A percentile compares a stretch with the other conserved stretches of the same genome.
These are phyloP conservation scores for Eubasilissa splendida DNA, from an alignment of 2,888 invertebrate genomes.

Conservation along the genomic window DNA sequence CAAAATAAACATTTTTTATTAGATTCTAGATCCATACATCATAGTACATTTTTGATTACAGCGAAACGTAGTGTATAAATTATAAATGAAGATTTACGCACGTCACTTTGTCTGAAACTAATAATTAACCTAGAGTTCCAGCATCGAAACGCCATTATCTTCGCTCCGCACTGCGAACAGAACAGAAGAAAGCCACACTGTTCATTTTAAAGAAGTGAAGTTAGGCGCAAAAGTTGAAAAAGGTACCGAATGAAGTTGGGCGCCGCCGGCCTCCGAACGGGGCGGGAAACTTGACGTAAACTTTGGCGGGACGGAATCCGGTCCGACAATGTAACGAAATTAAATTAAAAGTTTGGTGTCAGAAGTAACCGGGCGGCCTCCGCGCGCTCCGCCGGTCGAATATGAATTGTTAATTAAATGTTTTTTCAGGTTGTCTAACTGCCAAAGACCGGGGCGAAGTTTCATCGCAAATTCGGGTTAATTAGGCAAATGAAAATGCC, in stretches of 20 bases:
- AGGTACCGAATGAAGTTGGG: constrained; percentile 3
- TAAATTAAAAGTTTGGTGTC: constrained; percentile 43
- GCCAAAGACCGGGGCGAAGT: neutral
- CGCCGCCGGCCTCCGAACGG: neutral
- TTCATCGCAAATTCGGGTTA: neutral
- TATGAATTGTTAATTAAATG: constrained; percentile 19
- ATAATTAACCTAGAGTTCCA: neutral
- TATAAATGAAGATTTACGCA: no score
- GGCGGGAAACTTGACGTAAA: constrained; percentile 31
- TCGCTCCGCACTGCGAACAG: neutral
- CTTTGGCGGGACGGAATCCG: constrained; percentile 16
- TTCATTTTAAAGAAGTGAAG: constrained; percentile 4
- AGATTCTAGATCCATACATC: no score
- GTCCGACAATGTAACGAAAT: constrained; percentile 36
- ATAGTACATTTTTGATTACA: no score
- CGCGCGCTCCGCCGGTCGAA: neutral
- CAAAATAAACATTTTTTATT: no score
- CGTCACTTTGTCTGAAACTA: neutral
- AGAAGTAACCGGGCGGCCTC: neutral
- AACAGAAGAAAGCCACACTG: constrained; percentile 13
- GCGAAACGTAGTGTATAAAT: no score
- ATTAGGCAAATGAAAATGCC: neutral
- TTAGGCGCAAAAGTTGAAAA: constrained; percentile 13
- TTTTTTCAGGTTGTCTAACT: constrained; percentile 12
- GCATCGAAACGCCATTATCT: constrained; percentile 15